Conservation (phyloP, 2,888 invertebrate species). For the Petrolisthes cinctipes region DNA sequence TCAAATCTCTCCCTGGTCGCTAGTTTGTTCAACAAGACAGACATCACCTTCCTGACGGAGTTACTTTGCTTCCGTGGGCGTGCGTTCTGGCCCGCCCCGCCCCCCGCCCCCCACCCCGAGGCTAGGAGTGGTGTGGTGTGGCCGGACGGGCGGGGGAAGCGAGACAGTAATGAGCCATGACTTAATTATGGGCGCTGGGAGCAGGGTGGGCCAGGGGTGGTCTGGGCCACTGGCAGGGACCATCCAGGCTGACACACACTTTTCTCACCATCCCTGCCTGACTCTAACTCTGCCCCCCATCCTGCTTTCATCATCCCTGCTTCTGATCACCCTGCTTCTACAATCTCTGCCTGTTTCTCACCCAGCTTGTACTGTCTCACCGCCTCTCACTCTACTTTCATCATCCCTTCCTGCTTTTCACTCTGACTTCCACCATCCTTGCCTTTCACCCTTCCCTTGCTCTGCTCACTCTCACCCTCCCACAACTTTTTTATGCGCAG, state of each 20-base stretch:
- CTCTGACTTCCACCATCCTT: background rate
- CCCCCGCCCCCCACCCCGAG: slow-evolving; percentile 10
- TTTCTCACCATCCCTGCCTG: background rate
- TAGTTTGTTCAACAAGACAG: background rate
- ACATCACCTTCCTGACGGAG: too few species aligned
- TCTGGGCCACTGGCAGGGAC: background rate
- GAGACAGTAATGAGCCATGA: slow-evolving; percentile 57
- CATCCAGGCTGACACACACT: background rate
- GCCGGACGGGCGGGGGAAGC: slow-evolving; percentile 45
- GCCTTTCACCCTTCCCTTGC: background rate
- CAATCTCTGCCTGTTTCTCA: background rate
- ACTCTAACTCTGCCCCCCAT: background rate
- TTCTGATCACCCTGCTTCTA: background rate
- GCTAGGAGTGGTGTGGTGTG: slow-evolving; percentile 32
- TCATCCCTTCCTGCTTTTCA: too few species aligned
- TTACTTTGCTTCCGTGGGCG: too few species aligned
- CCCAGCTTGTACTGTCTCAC: background rate
- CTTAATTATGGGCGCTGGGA: slow-evolving; percentile 53
- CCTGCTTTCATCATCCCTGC: background rate
- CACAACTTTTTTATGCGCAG: background rate
- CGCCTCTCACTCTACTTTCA: background rate
- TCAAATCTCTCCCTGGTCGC: slow-evolving; percentile 19
- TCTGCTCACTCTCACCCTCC: background rate
- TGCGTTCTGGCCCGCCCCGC: too few species aligned
- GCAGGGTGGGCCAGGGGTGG: slow-evolving; percentile 18